Base-by-base conservation (phyloP, 2,888 invertebrate genomes). In the Catocala fraxini region DNA sequence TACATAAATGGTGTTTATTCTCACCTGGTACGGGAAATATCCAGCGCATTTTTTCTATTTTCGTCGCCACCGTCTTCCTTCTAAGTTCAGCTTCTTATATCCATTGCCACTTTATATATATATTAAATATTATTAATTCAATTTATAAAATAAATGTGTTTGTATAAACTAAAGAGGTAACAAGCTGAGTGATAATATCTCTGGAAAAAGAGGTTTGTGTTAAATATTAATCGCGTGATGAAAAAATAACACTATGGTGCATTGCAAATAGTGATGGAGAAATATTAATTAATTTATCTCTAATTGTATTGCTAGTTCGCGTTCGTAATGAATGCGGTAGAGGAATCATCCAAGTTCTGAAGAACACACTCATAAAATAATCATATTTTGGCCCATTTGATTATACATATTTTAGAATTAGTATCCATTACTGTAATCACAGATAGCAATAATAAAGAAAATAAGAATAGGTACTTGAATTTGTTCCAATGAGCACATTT, bases 11-110 rank as follows among this genome's bases (percentile, higher is more conserved):
- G 35, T 39, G 51, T 80, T 74, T 11, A 35, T 25, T 58, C 63
- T 69, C n/a, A 94, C 94, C 94, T 92, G 93, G 94, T 67, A 94
- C 93, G 80, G 93, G 94, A 77, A 94, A 92, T 86, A 94, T 94
- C 94, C 94, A 94, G 86, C 90, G 92, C 94, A 94, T 87, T 89
- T 85, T 91, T 91, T 78, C 85, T 77, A 77, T 72, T 75, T 84
- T 83, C 68, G 68, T 51, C 56, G 56, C 62, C 54, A 56, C 65
- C 63, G 60, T 63, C 53, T 55, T 53, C 51, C 73, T 68, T 69
- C 56, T 55, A 84, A 86, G 82, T 84, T 85, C 63, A 71, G 73
- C 74, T 75, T 70, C 71, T 71, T 70, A 70, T 51, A 35, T 69
- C 75, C 73, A 81, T 82, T 68, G 49, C 65, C 65, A 59, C 71